Conservation (phyloP, 1,140 invertebrate genomes). For the Calycopis cecrops region DNA sequence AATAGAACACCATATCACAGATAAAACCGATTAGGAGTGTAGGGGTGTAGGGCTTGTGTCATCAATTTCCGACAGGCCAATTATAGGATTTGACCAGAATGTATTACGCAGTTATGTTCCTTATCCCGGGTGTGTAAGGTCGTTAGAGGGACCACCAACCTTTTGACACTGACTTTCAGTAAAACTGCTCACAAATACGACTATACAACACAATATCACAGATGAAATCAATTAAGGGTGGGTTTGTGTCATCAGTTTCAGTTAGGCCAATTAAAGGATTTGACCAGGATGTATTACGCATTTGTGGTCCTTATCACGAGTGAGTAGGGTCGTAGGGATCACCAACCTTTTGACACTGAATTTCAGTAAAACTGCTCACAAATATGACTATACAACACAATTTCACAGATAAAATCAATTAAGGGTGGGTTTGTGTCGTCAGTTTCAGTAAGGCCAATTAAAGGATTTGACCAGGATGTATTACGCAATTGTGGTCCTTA, state of each 20-base stretch:
- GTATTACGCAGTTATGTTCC: no score
- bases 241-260: not conserved
- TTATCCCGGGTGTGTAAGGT: slow-evolving; percentile 34
- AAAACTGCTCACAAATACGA: no score
- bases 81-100: not conserved
- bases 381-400: not conserved
- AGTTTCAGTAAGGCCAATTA: not conserved
- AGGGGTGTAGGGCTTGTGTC: not conserved
- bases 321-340: slow-evolving; percentile 41
- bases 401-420: not conserved
- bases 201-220: not conserved
- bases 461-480: slow-evolving; percentile 18
- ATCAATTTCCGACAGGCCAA: not conserved
- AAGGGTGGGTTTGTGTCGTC: not conserved
- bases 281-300: slow-evolving; percentile 16
- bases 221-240: not conserved
- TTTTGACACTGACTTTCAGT: slow-evolving; percentile 62
- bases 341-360: slow-evolving; percentile 71
- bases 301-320: slow-evolving; percentile 21
- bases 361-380: slow-evolving; percentile 34
- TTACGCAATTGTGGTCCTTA: slow-evolving; percentile 17
- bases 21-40: not conserved
- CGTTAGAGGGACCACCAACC: slow-evolving; percentile 42
- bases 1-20: not conserved
- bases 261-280: not conserved